A percentile compares a stretch with the other conserved stretches of the same genome.
phyloP scores from a whole-genome alignment of 2,888 invertebrate species.

The Aspidiotus destructor region DNA sequence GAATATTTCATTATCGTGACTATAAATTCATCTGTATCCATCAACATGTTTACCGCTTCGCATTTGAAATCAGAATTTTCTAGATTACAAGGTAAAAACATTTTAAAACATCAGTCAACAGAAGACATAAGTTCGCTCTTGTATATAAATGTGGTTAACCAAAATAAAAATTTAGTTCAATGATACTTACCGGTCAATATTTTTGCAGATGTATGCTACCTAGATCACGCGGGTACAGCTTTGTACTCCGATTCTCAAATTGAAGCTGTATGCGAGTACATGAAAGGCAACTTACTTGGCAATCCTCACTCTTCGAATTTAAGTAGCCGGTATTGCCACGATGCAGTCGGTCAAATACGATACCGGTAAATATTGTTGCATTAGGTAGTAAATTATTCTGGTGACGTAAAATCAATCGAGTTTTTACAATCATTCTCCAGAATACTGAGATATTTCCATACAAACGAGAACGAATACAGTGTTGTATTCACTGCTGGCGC shows the following conservation, averaged over 20 bases:
- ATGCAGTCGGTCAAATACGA: slow-evolving; percentile 74
- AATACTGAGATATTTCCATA: slow-evolving; percentile 75
- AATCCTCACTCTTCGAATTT: slow-evolving; percentile 75
- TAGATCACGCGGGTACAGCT: slow-evolving; percentile 83
- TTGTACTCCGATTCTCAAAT: slow-evolving; percentile 70
- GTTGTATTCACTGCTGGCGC: slow-evolving; percentile 91
- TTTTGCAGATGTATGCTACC: slow-evolving; percentile 58
- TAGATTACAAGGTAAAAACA: no score
- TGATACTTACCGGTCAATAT: no score
- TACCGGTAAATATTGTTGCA: slow-evolving; percentile 49
- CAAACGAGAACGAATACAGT: slow-evolving; percentile 65
- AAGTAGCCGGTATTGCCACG: slow-evolving; percentile 70
- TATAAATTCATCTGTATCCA: no score
- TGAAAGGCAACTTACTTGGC: slow-evolving; percentile 64
- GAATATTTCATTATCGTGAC: no score
- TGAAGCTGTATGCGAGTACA: slow-evolving; percentile 52
- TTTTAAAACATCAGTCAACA: no score
- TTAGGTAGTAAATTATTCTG: background rate
- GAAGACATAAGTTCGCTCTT: no score
- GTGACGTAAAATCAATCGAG: background rate
- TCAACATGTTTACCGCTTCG: no score
- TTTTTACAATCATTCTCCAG: slow-evolving; percentile 43
- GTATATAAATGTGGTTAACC: no score
- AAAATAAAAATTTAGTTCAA: no score
- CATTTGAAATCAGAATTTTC: no score